A percentile compares a stretch with the other conserved stretches of the same genome.
phyloP scores from a whole-genome alignment of 2,888 invertebrate species.

The Parochlus steinenii region DNA sequence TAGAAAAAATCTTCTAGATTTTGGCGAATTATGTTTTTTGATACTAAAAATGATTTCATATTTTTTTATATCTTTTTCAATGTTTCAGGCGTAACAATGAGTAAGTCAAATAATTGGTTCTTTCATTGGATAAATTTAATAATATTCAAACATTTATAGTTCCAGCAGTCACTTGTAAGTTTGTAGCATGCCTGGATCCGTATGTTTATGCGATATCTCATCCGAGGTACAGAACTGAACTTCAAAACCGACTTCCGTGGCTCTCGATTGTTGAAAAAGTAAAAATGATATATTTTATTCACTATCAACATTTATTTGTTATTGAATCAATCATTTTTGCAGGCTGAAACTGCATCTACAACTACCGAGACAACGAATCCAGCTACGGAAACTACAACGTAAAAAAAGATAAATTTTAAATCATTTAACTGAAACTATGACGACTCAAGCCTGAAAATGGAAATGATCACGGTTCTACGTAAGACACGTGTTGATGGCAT shows the following conservation, averaged over 20 bases:
- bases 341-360: constrained; percentile 35
- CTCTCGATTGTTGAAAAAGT: too few relatives aligned
- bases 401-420: constrained; percentile 5
- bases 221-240: constrained; percentile 68
- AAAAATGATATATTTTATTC: constrained; percentile 1
- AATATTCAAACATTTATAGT: too few relatives aligned
- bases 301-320: background rate
- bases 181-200: constrained; percentile 82
- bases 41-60: constrained; percentile 9
- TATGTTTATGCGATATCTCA: constrained; percentile 85
- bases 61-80: too few relatives aligned
- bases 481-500: too few relatives aligned
- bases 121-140: too few relatives aligned
- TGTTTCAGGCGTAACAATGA: constrained; percentile 65
- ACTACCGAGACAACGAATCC: constrained; percentile 34
- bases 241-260: constrained; percentile 69
- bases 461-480: too few relatives aligned
- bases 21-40: background rate
- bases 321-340: constrained; percentile 1
- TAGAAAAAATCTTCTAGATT: constrained; percentile 23
- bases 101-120: too few relatives aligned
- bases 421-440: too few relatives aligned
- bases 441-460: too few relatives aligned
- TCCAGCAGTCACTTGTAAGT: constrained; percentile 71
- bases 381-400: constrained; percentile 26